Evolutionary conservation across 2,888 invertebrate species (phyloP).

Genomic region (Torymus aiolomorphi): DNA sequence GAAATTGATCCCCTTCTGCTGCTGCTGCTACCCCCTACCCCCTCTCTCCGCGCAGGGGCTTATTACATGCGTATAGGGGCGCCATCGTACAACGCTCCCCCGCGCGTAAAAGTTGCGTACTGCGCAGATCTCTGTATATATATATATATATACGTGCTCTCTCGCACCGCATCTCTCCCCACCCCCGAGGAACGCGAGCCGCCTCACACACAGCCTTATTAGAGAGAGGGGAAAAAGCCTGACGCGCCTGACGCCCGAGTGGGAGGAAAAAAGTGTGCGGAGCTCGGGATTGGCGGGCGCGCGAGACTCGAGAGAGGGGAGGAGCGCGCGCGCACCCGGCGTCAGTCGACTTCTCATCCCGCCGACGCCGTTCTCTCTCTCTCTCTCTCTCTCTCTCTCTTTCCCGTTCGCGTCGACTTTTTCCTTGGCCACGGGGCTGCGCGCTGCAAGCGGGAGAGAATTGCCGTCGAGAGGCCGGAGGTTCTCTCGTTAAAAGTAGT

Average conservation of each 20-base stretch:
- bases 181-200: slow-evolving; percentile 57
- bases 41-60: slow-evolving; percentile 49
- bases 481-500: slow-evolving; percentile 40
- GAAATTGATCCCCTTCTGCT: slow-evolving; percentile 72
- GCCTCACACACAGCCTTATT: slow-evolving; percentile 65
- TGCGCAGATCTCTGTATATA: slow-evolving; percentile 69
- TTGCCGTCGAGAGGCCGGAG: slow-evolving; percentile 58
- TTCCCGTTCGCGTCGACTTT: slow-evolving; percentile 6
- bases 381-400: neutral
- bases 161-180: slow-evolving; percentile 61
- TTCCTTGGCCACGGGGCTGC: neutral
- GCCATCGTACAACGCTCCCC: slow-evolving; percentile 26
- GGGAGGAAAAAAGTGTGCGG: slow-evolving; percentile 21
- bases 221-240: slow-evolving; percentile 72
- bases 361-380: slow-evolving; percentile 1
- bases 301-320: neutral
- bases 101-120: slow-evolving; percentile 71
- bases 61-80: slow-evolving; percentile 11
- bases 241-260: neutral
- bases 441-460: neutral
- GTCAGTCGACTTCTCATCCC: slow-evolving; percentile 17
- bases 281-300: slow-evolving; percentile 28
- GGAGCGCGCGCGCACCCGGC: neutral
- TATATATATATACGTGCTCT: slow-evolving; percentile 34
- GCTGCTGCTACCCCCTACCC: slow-evolving; percentile 63